Base-by-base conservation (phyloP, 2,113 vertebrate genomes). In the Peromyscus polionotus region DNA sequence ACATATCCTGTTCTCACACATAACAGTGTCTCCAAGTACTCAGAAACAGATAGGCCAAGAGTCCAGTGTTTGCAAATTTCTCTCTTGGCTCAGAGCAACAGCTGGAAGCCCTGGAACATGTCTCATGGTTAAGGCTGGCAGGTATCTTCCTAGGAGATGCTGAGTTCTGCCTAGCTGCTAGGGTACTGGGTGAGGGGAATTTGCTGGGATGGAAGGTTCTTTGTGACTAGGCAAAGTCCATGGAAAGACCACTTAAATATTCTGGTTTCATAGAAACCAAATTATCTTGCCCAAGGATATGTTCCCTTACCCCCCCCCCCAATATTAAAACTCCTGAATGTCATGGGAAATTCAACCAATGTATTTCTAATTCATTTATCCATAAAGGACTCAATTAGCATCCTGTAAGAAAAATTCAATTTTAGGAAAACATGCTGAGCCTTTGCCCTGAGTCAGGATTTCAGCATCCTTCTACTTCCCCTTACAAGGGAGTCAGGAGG, bases 171-270 rank as follows among this genome's bases (percentile, higher is more conserved):
- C 33, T 31, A 39, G 90, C 91, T 42, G 72, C 83, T 51, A 79
- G 61, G 67, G 70, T 2, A 19, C 81, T 88, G 85, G 75, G 93
- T 92, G 9, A 95, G 77, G 13, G 95, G 61, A 42, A 91, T 45
- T 42, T 70, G 54, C 19, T 70, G 4, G 45, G 42, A 65, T 79
- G 20, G 36, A 86, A 63, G 17, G 88, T 20, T 92, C 65, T 90
- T 75, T n/a, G 11, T 73, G 80, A 48, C 85, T 79, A 95, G 92
- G 96, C 92, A 96, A 72, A 80, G 33, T 39, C 87, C 57, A n/a
- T 95, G 75, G 88, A 95, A 96, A 59, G n/a, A 88, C 86, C 92
- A 67, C 83, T 97, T 73, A 90, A 96, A 88, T 95, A 89, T 31
- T 89, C 90, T 90, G 93, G 68, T 90, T 95, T 94, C 13, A 1